These are phyloP conservation scores for Agrilus biguttatus DNA, from an alignment of 2,888 invertebrate species.

Conservation along the genomic window DNA sequence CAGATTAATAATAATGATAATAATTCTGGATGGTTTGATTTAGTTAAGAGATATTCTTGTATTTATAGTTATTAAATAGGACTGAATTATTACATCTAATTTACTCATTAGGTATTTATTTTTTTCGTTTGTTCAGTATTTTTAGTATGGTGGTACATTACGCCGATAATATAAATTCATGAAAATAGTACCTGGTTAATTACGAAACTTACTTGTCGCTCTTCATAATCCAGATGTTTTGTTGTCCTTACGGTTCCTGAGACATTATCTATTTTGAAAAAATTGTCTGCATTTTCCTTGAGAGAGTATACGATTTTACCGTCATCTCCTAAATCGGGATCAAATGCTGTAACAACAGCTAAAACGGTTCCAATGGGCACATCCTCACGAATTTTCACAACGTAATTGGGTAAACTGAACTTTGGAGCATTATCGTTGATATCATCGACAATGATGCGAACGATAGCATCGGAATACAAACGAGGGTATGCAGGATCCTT, in stretches of 20 bases:
- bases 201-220: slow-evolving; percentile 41
- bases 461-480: slow-evolving; percentile 66
- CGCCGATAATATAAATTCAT: no score
- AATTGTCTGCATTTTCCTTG: slow-evolving; percentile 51
- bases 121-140: no score
- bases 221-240: slow-evolving; percentile 73
- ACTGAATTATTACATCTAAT: no score
- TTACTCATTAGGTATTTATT: no score
- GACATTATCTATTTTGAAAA: slow-evolving; percentile 68
- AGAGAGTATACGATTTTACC: slow-evolving; percentile 72
- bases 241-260: slow-evolving; percentile 78
- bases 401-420: slow-evolving; percentile 61
- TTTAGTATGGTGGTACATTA: no score
- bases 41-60: no score
- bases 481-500: slow-evolving; percentile 38
- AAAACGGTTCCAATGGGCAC: slow-evolving; percentile 78
- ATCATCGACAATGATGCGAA: slow-evolving; percentile 73
- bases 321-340: slow-evolving; percentile 73
- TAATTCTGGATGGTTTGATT: no score
- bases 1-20: no score
- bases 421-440: slow-evolving; percentile 80
- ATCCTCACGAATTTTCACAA: slow-evolving; percentile 79
- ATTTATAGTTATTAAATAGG: no score
- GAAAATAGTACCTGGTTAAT: no score
- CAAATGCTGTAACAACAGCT: slow-evolving; percentile 67